A percentile compares a stretch with the other conserved stretches of the same genome.
Conservation (phyloP, 2,797 vertebrate species). For the Rhabdomys pumilio region DNA sequence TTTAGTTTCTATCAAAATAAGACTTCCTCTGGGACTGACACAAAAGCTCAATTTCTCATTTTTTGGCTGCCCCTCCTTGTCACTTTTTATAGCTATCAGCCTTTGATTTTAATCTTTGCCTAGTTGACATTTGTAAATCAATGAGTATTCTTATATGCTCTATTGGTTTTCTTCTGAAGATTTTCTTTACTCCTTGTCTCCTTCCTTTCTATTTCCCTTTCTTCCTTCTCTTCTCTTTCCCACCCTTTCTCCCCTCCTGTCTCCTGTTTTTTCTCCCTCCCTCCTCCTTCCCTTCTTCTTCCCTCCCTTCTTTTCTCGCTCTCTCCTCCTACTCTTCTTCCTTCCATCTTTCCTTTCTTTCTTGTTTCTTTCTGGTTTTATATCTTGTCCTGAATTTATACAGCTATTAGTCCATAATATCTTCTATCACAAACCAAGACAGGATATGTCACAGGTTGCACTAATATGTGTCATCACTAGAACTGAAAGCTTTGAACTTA, state of each 20-base stretch:
- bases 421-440: not conserved
- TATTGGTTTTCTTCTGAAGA: not conserved
- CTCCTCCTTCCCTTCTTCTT: not conserved
- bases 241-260: not conserved
- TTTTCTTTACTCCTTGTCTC: not conserved
- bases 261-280: too few species aligned
- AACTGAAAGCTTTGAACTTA: not conserved
- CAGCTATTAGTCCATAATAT: not conserved
- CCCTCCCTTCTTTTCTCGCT: too few species aligned
- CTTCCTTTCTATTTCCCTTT: accelerated
- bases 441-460: not conserved
- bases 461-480: accelerated
- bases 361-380: not conserved
- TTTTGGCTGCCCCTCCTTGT: not conserved
- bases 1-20: constrained; percentile 20
- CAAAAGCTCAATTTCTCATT: not conserved
- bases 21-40: not conserved
- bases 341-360: not conserved
- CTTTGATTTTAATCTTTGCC: not conserved
- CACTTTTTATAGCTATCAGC: not conserved
- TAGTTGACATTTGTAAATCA: not conserved
- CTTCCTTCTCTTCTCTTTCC: too few species aligned
- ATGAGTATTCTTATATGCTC: not conserved
- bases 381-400: not conserved
- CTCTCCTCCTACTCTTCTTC: too few species aligned